Evolutionary conservation across 1,140 invertebrate species (phyloP), one percentile per base, ranked within the genome.

Genomic region (Pachypsylla venusta): DNA sequence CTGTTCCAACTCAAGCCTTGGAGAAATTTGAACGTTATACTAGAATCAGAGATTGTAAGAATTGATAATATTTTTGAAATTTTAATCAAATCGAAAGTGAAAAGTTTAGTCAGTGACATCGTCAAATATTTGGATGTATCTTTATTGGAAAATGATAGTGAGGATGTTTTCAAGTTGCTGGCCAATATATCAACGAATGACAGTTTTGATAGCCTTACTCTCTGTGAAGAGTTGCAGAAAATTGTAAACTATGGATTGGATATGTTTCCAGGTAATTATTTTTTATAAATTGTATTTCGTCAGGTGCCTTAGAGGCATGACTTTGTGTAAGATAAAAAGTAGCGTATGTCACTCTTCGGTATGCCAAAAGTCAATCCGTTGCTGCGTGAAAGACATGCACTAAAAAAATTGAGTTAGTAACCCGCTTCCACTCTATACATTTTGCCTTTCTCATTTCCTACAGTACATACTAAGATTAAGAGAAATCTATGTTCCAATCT

Each of bases 191-290:
- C 42, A 19, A 22, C 42, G 16, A 4, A 48, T 48, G 42, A 48
- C 22, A 48, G 16, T 48, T 4, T 48, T 4, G 7, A 48, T 22
- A 48, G n/a, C 22, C n/a, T n/a, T n/a, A n/a, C n/a, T n/a, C n/a
- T n/a, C n/a, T n/a, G n/a, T n/a, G 42, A 48, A 48, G 42, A 48
- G n/a, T 19, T 48, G 5, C 7, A 48, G 4, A 48, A 48, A 48
- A 22, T 19, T 48, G 22, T 48, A 5, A 19, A 3, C n/a, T 48
- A 48, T 48, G 42, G 42, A 48, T 22, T 48, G n/a, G 42, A 48
- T 22, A 48, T 48, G 42, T 48, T 48, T 48, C 42, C 42, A 7
- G 42, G 42, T 48, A 48, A 35, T n/a, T 48, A 48, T 48, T 48
- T n/a, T n/a, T n/a, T n/a, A n/a, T n/a, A n/a, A n/a, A n/a, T n/a